Evolutionary conservation across 2,888 invertebrate species (phyloP), one percentile per base, ranked within the genome.

Genomic region (Psylliodes chrysocephalus): DNA sequence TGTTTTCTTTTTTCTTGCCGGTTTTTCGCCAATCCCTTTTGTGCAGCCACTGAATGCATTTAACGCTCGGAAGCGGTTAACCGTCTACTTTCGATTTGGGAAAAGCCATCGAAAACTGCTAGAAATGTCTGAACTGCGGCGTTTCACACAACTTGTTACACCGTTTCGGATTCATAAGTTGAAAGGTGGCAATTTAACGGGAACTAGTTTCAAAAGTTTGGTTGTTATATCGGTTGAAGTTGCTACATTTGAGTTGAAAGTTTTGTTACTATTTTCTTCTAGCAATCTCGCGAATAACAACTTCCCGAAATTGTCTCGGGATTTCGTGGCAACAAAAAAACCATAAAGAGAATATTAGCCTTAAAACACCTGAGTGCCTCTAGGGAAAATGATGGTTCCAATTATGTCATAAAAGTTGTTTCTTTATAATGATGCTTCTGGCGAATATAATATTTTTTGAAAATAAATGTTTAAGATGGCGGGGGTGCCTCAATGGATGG

Each of bases 131-230:
- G 44, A 61, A 62, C 44, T 53, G 53, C 44, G 55, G 59, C 53
- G 35, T 60, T 62, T 60, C 66, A 44, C 54, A 60, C 46, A 57
- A 66, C 60, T 66, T 60, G 60, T 61, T 66, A 61, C 56, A 52
- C 14, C 15, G 42, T 33, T 46, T 54, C 46, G 61, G 35, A 63
- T 60, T 57, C 60, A 63, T 63, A 56, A 60, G 47, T 56, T 46
- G 30, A 28, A 60, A 59, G 46, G 54, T 44, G 35, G 40, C 57
- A 63, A 63, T 61, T 57, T 63, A 63, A 57, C 52, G 63, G 42
- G 15, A 38, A 46, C 25, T 47, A 57, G 55, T 46, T 63, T 8
- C 35, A 19, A 30, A 61, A 49, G 25, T 61, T 53, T 19, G 18
- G 22, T 35, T 47, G 55, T 30, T 61, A 42, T 28, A 35, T 17